Base-by-base conservation (phyloP, 2,888 invertebrate species). In the Cryptosula pallasiana region DNA sequence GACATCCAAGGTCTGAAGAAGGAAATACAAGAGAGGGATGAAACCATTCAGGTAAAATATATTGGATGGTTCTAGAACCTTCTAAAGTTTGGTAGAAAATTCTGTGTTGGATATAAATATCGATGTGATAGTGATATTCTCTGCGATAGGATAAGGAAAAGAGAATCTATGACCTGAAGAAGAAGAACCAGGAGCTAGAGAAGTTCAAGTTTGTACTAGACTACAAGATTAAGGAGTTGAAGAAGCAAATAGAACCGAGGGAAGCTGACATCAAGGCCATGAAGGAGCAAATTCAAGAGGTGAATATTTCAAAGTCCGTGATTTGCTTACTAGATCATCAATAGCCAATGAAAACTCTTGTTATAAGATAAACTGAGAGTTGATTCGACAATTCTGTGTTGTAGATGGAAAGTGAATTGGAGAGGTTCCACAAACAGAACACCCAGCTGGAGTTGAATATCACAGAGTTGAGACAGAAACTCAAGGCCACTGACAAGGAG, bases 171-270 rank as follows among this genome's bases (percentile, higher is more conserved):
- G 93, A 93, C 76, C 84, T 94, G 73, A 91, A 93, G 82, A 89
- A 90, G 76, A 92, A 91, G 81, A 94, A 92, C 80, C 85, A 85
- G 80, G 94, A 95, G 81, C 84, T 95, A 75, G 94, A 95, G 81
- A 95, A 95, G 83, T 93, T 92, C 83, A 94, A 93, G 81, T 94
- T 93, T 83, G 93, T 95, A 0, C 86, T 95, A 36, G 92, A 92
- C 80, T 93, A 93, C 81, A 94, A 94, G 84, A 93, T 95, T 73
- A 90, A 91, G 35, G 94, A 95, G 79, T 84, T 95, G 29, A 92
- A 92, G 82, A 90, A 90, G 79, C 90, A 91, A 83, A 92, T 95
- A 79, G 92, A 93, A 80, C 94, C 94, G 0, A 89, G 91, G 77
- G 93, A 94, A 80, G 89, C 90, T 75, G 92, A 92, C 79, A 94